phyloP scores from a whole-genome alignment of 2,113 vertebrate genomes.

The Eclectus roratus region DNA sequence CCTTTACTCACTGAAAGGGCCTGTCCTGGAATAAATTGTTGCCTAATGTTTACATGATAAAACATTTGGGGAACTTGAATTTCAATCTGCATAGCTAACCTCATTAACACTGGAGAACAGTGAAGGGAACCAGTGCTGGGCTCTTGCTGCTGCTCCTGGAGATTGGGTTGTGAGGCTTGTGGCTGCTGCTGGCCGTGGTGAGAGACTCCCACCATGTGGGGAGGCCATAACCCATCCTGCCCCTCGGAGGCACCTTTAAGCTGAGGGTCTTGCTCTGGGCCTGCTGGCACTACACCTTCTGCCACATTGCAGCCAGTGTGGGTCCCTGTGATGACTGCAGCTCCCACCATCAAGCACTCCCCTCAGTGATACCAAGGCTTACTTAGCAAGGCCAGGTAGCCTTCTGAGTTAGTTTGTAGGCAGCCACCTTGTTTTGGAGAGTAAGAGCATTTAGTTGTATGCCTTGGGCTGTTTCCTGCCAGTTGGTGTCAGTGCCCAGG shows the following conservation, averaged over 20 bases:
- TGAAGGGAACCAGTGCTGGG: rapidly evolving
- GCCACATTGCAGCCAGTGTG: rapidly evolving
- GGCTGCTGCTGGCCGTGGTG: neutral
- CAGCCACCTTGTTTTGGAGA: neutral
- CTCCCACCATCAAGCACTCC: neutral
- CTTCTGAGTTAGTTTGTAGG: neutral
- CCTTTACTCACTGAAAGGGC: neutral
- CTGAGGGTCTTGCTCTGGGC: rapidly evolving
- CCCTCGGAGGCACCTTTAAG: rapidly evolving
- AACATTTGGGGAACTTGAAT: neutral
- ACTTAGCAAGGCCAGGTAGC: neutral
- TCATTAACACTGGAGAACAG: neutral
- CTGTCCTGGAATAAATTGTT: neutral
- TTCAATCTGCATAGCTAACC: neutral
- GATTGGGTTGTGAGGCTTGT: neutral
- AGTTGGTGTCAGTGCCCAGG: neutral
- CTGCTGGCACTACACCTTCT: too few species aligned
- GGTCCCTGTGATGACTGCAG: rapidly evolving
- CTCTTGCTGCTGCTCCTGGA: rapidly evolving
- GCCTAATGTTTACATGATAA: neutral
- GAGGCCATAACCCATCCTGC: neutral
- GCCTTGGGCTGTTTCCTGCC: neutral
- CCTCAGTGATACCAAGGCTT: neutral
- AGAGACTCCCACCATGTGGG: rapidly evolving
- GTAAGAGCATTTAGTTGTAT: neutral